These are phyloP conservation scores for Polydrusus pterygomalis DNA, from an alignment of 2,888 invertebrate species.

Conservation along the genomic window DNA sequence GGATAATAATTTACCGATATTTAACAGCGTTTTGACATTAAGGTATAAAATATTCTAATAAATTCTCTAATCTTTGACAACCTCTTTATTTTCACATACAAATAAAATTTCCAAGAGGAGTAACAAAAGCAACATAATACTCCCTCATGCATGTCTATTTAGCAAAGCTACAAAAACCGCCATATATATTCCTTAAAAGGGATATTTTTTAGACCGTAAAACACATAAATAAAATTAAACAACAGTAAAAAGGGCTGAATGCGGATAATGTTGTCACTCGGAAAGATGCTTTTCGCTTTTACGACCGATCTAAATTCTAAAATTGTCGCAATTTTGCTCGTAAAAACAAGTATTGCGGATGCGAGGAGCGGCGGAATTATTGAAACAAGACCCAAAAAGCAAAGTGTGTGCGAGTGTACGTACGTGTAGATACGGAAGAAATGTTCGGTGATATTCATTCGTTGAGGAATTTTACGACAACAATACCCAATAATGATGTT, in stretches of 20 bases:
- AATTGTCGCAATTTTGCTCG: constrained; percentile 52
- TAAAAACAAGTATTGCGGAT: constrained; percentile 53
- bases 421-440: constrained; percentile 9
- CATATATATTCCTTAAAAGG: constrained; percentile 53
- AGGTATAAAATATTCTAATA: too few species aligned
- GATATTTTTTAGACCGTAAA: constrained; percentile 51
- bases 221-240: constrained; percentile 57
- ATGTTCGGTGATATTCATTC: neutral
- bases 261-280: constrained; percentile 55
- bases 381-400: constrained; percentile 22
- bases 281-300: constrained; percentile 54
- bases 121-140: constrained; percentile 42
- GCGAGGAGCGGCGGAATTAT: constrained; percentile 37
- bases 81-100: neutral
- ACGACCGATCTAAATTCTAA: constrained; percentile 54
- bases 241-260: constrained; percentile 55
- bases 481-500: too few species aligned
- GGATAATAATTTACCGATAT: too few species aligned
- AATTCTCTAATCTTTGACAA: too few species aligned
- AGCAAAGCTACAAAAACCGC: constrained; percentile 43
- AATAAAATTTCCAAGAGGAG: constrained; percentile 25
- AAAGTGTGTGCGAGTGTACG: constrained; percentile 19
- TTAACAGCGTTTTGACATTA: too few species aligned
- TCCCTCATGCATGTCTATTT: constrained; percentile 43
- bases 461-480: too few species aligned